These are phyloP conservation scores for Sterna hirundo DNA, from an alignment of 2,113 vertebrate genomes.

Conservation along the genomic window DNA sequence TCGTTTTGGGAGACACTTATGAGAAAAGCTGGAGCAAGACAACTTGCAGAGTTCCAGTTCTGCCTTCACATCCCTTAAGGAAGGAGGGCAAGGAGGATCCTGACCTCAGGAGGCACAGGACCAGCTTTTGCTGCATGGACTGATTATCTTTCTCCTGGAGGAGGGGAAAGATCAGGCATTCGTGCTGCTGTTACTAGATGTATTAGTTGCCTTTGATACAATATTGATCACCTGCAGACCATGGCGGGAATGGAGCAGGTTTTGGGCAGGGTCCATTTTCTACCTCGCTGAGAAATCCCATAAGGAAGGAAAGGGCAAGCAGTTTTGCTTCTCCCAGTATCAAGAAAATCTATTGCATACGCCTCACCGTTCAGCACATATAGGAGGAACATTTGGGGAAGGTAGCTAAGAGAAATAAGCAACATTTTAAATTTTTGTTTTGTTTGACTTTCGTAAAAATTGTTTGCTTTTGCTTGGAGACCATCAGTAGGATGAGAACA, in stretches of 20 bases:
- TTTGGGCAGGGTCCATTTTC: background rate
- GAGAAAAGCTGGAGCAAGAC: background rate
- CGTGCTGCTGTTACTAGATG: background rate
- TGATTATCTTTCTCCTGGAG: background rate
- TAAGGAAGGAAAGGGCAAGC: background rate
- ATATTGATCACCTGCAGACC: background rate
- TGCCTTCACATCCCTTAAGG: background rate
- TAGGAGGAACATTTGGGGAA: background rate
- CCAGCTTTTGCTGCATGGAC: background rate
- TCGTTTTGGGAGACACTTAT: background rate
- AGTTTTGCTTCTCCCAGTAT: background rate
- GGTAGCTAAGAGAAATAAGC: background rate
- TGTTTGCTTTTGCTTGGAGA: background rate
- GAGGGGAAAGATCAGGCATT: background rate
- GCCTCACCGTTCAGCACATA: rapidly evolving
- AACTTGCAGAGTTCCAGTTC: background rate
- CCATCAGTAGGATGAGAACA: background rate
- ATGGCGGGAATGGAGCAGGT: background rate
- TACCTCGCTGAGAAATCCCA: background rate
- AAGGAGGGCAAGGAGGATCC: background rate
- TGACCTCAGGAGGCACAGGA: background rate
- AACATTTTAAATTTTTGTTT: background rate
- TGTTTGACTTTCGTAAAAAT: background rate
- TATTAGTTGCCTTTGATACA: background rate
- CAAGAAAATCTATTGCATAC: background rate